Conservation (phyloP, 2,797 vertebrate genomes). For the Hyperoplus immaculatus region DNA sequence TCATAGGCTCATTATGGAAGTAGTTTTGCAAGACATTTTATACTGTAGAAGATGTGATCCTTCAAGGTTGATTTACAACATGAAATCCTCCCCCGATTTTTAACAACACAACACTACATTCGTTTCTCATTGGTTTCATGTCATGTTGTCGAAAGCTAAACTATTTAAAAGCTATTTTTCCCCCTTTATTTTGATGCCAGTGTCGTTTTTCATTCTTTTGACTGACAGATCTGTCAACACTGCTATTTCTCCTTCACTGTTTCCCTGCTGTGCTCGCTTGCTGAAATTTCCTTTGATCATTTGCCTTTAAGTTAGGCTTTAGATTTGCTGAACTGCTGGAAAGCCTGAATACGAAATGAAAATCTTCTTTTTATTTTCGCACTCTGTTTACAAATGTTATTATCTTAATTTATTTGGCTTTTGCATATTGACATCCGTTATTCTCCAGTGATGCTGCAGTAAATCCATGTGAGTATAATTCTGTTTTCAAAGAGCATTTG, state of each 20-base stretch:
- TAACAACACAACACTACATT: background rate
- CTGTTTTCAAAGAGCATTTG: slow-evolving; percentile 9
- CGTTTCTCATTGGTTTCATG: background rate
- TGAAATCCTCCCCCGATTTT: background rate
- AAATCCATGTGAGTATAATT: slow-evolving; percentile 14
- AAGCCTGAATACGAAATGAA: slow-evolving; percentile 34
- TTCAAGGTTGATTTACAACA: background rate
- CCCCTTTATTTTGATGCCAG: slow-evolving; percentile 61
- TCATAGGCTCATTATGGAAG: too few species aligned
- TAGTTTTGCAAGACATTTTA: background rate
- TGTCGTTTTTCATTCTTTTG: slow-evolving; percentile 54
- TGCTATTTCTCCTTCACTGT: slow-evolving; percentile 59
- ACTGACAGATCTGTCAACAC: slow-evolving; percentile 77
- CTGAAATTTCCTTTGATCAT: slow-evolving; percentile 72
- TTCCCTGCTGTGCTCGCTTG: slow-evolving; percentile 62
- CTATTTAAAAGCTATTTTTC: background rate
- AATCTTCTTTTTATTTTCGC: slow-evolving; percentile 26
- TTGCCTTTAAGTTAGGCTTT: slow-evolving; percentile 60
- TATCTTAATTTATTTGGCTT: slow-evolving; percentile 44
- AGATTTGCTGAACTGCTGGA: slow-evolving; percentile 49
- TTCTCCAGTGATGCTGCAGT: slow-evolving; percentile 22
- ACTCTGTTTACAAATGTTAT: slow-evolving; percentile 53
- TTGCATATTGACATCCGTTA: slow-evolving; percentile 33
- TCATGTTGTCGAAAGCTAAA: background rate
- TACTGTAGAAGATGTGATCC: background rate